Evolutionary conservation across 2,113 vertebrate species (phyloP).

Genomic region (Pelecanus crispus): DNA sequence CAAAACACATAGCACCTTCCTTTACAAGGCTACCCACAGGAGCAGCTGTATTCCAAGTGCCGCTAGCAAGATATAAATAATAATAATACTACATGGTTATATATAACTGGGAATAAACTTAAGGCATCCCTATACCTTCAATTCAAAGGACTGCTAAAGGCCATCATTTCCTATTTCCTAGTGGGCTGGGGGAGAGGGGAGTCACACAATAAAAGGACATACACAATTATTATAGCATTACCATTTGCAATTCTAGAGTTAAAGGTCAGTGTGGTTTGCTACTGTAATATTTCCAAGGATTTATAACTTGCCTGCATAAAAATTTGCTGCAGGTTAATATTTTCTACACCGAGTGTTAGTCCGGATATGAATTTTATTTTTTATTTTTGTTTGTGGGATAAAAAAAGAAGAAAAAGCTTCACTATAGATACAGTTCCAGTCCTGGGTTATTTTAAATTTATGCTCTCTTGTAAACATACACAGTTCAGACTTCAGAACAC

Average conservation of each 20-base stretch:
- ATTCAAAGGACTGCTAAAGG: slow-evolving; percentile 66
- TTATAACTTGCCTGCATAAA: slow-evolving; percentile 40
- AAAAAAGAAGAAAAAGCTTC: neutral
- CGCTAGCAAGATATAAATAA: slow-evolving; percentile 43
- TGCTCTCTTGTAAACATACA: neutral
- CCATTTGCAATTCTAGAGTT: slow-evolving; percentile 55
- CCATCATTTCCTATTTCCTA: slow-evolving; percentile 51
- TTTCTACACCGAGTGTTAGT: neutral
- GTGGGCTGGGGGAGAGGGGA: neutral
- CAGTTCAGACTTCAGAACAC: neutral
- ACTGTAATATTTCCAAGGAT: slow-evolving; percentile 57
- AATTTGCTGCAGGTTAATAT: slow-evolving; percentile 31
- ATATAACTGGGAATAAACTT: slow-evolving; percentile 51
- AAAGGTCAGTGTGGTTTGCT: slow-evolving; percentile 58
- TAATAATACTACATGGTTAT: slow-evolving; percentile 22
- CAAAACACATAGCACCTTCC: neutral
- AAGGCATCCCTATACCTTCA: slow-evolving; percentile 41
- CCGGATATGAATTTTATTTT: neutral
- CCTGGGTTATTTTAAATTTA: neutral
- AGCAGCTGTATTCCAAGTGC: slow-evolving; percentile 21
- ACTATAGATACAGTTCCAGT: neutral
- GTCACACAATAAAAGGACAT: slow-evolving; percentile 56
- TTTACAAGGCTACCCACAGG: slow-evolving; percentile 4
- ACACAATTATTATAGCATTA: slow-evolving; percentile 68
- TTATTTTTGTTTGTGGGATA: neutral